These are phyloP conservation scores for Turritopsis rubra DNA, from an alignment of 30 jellyfish, hydroid and myxozoan genomes.

Conservation along the genomic window DNA sequence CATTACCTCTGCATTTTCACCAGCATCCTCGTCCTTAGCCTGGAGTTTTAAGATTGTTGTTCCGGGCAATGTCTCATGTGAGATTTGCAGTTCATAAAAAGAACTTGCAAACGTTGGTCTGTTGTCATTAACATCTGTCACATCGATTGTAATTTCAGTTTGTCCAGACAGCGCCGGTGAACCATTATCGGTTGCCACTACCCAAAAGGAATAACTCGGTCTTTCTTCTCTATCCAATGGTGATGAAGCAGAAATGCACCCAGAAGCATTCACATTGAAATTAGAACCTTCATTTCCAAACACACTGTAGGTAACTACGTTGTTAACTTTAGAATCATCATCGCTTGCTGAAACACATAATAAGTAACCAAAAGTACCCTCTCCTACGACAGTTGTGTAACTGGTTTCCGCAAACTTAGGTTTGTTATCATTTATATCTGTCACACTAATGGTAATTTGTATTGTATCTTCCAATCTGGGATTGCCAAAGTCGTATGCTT, in stretches of 20 bases:
- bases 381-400: slow-evolving; percentile 9
- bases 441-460: slow-evolving; percentile 34
- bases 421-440: slow-evolving; percentile 71
- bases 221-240: slow-evolving; percentile 52
- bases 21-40: slow-evolving; percentile 58
- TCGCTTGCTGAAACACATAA: slow-evolving; percentile 26
- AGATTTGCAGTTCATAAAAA: slow-evolving; percentile 10
- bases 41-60: slow-evolving; percentile 24
- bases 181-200: slow-evolving; percentile 72
- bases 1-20: slow-evolving; percentile 41
- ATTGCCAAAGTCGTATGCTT: slow-evolving; percentile 56
- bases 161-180: slow-evolving; percentile 42
- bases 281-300: background rate
- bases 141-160: slow-evolving; percentile 34
- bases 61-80: slow-evolving; percentile 10
- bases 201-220: slow-evolving; percentile 29
- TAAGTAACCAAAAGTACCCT: background rate
- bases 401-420: slow-evolving; percentile 13
- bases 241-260: background rate
- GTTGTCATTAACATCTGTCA: slow-evolving; percentile 71
- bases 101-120: slow-evolving; percentile 48
- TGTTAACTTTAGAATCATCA: slow-evolving; percentile 12
- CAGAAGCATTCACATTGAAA: slow-evolving; percentile 11
- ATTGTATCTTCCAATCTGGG: slow-evolving; percentile 39
- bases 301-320: background rate